Base-by-base conservation (phyloP, 2,888 invertebrate genomes). In the Eristalis arbustorum region DNA sequence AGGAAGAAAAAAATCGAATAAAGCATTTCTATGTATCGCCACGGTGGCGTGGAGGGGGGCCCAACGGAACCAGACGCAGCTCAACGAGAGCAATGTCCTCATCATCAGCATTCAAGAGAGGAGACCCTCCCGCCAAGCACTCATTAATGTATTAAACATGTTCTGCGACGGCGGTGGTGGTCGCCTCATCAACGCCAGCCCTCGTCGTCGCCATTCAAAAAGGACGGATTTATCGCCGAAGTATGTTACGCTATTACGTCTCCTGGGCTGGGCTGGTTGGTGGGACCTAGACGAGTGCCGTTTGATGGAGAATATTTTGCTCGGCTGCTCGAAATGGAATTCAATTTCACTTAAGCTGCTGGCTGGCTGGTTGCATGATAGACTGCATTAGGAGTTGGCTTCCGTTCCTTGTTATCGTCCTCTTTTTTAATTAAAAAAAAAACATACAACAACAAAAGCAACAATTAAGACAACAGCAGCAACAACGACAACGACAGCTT, bases 91-190 rank as follows among this genome's bases (percentile, higher is more conserved):
- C 82, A 85, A 82, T 77, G 85, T 82, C 69, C 85, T 82, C 11
- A 25, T 13, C 61, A 67, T 74, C 63, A 49, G 63, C 61, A 78
- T 42, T 66, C 75, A 57, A 56, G 14, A 69, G 59, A 72, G 0
- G 66, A 66, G 42, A 23, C 11, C 37, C 56, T 40, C 40, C 34
- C 28, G 67, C 74, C 34, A 63, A 77, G 64, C 31, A 81, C 71
- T 87, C 83, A 87, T 87, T 87, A 87, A 87, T 87, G 87, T 74
- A 82, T 87, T 87, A 87, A 62, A 79, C 83, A 79, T 87, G 83
- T 87, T 79, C 63, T 78, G 72, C 71, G 72, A 61, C 34, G 75
- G 59, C 34, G 75, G 59, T 87, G 75, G 78, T 31, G 63, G 37
- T 75, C 57, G 62, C 63, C 37, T 74, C 69, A 83, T 83, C 83